Conservation (phyloP, 1,140 invertebrate genomes). For the Pararge aegeria region DNA sequence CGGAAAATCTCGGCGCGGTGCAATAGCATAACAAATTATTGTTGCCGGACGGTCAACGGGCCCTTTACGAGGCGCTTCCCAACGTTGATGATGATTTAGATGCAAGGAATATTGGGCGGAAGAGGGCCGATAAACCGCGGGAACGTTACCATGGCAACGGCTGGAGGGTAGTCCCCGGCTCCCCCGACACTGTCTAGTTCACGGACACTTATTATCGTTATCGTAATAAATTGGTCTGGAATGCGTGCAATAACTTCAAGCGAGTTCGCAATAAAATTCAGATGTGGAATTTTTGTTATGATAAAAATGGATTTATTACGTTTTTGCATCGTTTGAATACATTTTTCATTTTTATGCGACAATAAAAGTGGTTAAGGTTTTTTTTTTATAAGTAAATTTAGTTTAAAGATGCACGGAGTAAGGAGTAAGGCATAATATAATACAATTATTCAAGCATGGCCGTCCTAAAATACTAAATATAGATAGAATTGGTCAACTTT, state of each 20-base stretch:
- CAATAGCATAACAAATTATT: slow-evolving; percentile 66
- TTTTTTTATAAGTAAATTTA: slow-evolving; percentile 5
- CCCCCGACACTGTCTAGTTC: slow-evolving; percentile 61
- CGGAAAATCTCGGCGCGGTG: slow-evolving; percentile 45
- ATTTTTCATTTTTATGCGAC: slow-evolving; percentile 20
- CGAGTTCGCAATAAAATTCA: slow-evolving; percentile 62
- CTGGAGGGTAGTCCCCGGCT: slow-evolving; percentile 40
- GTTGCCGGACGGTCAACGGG: slow-evolving; percentile 59
- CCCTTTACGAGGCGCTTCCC: slow-evolving; percentile 64
- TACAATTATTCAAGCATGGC: background rate
- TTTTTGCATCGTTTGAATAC: slow-evolving; percentile 28
- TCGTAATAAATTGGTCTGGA: slow-evolving; percentile 73
- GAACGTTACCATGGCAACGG: slow-evolving; percentile 59
- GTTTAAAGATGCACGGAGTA: background rate
- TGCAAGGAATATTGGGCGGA: slow-evolving; percentile 69
- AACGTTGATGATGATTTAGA: slow-evolving; percentile 75
- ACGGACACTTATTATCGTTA: slow-evolving; percentile 75
- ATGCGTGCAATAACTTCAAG: slow-evolving; percentile 60
- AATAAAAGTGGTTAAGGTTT: slow-evolving; percentile 7
- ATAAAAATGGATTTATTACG: slow-evolving; percentile 36
- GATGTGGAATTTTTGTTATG: slow-evolving; percentile 47
- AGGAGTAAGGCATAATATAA: background rate
- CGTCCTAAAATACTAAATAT: too few species aligned
- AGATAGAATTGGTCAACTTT: too few species aligned
- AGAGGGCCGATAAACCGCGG: slow-evolving; percentile 55